A percentile compares a stretch with the other conserved stretches of the same genome.
Conservation (phyloP, 2,888 invertebrate species). For the Melipona bicolor region DNA sequence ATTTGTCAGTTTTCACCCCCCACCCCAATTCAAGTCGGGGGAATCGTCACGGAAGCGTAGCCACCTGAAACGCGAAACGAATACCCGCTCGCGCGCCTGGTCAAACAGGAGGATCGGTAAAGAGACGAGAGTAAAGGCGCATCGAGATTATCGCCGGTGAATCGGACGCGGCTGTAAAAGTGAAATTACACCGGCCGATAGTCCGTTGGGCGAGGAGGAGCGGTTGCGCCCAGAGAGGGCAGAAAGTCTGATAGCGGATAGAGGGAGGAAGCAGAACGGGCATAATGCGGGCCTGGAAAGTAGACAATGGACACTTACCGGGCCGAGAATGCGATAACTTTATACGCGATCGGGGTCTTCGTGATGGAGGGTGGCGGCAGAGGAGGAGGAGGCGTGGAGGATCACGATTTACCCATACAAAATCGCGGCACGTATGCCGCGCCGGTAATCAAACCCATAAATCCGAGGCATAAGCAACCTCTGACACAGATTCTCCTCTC, state of each 20-base stretch:
- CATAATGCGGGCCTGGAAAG: slow-evolving; percentile 64
- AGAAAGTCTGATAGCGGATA: too few species aligned
- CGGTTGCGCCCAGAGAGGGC: too few species aligned
- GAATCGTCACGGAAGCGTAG: neutral
- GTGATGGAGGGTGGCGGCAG: slow-evolving; percentile 66
- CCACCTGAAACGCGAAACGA: too few species aligned
- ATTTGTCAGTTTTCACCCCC: too few species aligned
- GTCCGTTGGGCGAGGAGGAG: slow-evolving; percentile 30
- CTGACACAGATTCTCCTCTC: slow-evolving; percentile 74
- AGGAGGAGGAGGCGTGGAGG: slow-evolving; percentile 77
- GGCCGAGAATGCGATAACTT: slow-evolving; percentile 76
- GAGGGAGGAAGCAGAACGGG: slow-evolving; percentile 25
- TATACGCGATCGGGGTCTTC: slow-evolving; percentile 70
- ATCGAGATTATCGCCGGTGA: slow-evolving; percentile 57
- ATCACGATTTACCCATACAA: slow-evolving; percentile 80
- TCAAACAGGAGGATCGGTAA: neutral
- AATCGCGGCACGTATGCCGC: slow-evolving; percentile 73
- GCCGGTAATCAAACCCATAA: slow-evolving; percentile 79
- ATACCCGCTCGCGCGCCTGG: neutral
- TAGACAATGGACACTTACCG: slow-evolving; percentile 78
- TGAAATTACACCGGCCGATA: slow-evolving; percentile 66
- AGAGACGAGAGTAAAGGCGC: slow-evolving; percentile 2
- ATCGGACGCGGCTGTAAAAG: slow-evolving; percentile 67
- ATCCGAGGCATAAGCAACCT: slow-evolving; percentile 78
- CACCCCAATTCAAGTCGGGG: neutral